Evolutionary conservation across 2,113 vertebrate species (phyloP), one percentile per base, ranked within the genome.

Genomic region (Syngnathus floridae): DNA sequence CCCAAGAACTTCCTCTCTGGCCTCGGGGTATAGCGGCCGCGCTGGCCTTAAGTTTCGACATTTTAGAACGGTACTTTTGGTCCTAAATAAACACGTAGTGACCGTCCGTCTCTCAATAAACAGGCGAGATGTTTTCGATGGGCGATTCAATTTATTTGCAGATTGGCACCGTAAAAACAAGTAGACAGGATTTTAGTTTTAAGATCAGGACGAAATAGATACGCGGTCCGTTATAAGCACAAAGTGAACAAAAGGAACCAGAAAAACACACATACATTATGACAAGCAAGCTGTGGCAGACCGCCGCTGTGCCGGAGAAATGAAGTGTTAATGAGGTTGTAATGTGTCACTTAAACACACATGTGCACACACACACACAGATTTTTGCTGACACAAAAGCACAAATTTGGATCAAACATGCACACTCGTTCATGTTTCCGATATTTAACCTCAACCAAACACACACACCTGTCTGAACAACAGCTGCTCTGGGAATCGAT

Each of bases 1-100:
- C 62, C 58, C 55, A 76, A 81, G 69, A 70, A 85, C 80, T 88
- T 88, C 87, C 82, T 86, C 71, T 80, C 62, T 72, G 69, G 74
- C 71, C 78, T 65, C 64, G 3, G 73, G 76, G 82, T 76, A 82
- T 68, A 79, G 69, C 76, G 81, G 81, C 83, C 70, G 74, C 19
- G 6, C 57, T 59, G 57, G 45, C 66, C 73, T 81, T 81, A 73
- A 82, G 73, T 80, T 84, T 46, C 22, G 21, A 21, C 19, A 54
- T 54, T 17, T 22, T 10, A 4, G 11, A 54, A 26, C 13, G 9
- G 10, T 37, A 60, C 19, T 40, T n/a, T 60, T 38, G 19, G 10
- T 10, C 4, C 57, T 13, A 5, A 59, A 59, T 22, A 52, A 21
- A 52, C n/a, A 52, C n/a, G 7, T 52, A 1, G n/a, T 10, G 4